Conservation (phyloP, 2,888 invertebrate species). For the Drosophila rellima region DNA sequence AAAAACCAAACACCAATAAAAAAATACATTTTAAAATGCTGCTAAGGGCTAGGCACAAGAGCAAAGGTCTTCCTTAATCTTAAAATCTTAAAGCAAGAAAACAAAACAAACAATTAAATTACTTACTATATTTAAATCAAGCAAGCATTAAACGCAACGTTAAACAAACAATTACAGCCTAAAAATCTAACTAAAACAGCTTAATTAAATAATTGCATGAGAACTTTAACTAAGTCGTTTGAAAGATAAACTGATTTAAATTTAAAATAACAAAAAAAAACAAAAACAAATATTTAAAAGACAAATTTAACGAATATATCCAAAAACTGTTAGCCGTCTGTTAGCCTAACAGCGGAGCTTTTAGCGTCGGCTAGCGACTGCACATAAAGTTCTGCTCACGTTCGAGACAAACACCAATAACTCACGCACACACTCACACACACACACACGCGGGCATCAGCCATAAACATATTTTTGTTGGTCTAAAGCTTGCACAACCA, state of each 20-base stretch:
- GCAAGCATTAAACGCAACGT: constrained; percentile 28
- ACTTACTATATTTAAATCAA: constrained; percentile 29
- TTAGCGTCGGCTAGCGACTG: constrained; percentile 70
- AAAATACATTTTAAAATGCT: constrained; percentile 22
- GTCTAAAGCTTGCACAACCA: constrained; percentile 33
- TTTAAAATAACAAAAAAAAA: constrained; percentile 13
- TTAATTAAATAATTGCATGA: constrained; percentile 42
- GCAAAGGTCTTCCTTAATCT: constrained; percentile 73
- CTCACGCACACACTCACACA: constrained; percentile 2
- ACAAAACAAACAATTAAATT: constrained; percentile 25
- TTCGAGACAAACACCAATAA: constrained; percentile 9
- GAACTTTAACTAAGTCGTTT: constrained; percentile 49
- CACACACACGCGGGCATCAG: neutral
- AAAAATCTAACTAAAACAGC: constrained; percentile 27
- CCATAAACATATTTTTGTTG: constrained; percentile 25
- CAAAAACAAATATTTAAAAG: constrained; percentile 16
- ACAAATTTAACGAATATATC: constrained; percentile 17
- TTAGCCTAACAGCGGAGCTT: constrained; percentile 55
- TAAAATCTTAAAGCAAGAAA: constrained; percentile 38
- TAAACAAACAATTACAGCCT: constrained; percentile 29
- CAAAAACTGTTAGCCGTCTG: constrained; percentile 48
- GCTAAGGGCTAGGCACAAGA: constrained; percentile 65
- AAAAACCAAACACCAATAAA: constrained; percentile 8
- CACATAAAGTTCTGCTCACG: constrained; percentile 65
- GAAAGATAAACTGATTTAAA: constrained; percentile 37